Evolutionary conservation across 2,888 invertebrate species (phyloP), one percentile per base, ranked within the genome.

Genomic region (Dermolepida albohirtum): DNA sequence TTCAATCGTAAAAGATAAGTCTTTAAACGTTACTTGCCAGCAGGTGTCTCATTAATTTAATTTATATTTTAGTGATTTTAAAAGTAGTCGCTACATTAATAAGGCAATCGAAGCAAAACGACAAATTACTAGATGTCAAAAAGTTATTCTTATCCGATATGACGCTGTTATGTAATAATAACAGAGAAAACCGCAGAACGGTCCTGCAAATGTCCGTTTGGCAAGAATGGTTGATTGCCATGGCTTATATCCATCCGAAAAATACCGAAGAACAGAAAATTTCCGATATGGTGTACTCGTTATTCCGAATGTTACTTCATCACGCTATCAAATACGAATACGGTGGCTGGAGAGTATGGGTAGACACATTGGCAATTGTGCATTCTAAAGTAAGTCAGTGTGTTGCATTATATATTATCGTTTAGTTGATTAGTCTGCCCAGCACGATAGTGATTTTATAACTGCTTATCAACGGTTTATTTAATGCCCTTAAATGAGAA

Each of bases 341-440:
- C 79, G 99, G 99, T 5, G 99, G 99, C 12, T 99, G 99, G 99
- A 86, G 99, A 70, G 99, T 99, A 14, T 99, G 99, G 99, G 98
- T 99, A 5, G 99, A 99, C 81, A 99, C 99, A 0, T 84, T 99
- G 69, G 98, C 99, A 49, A 99, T 99, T 78, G 96, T 99, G 1
- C 99, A 99, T 85, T 98, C 98, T 1, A 98, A 98, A 89, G 98
- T 95, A 80, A 80, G 78, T 74, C 14, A 40, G 8, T 40, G 41
- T 10, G 11, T 22, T 22, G 17, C 8, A 10, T 4, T 22, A n/a
- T 17, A 41, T 40, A 40, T 10, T 17, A 6, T 17, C 57, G 22
- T 40, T 5, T 54, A 54, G 40, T 40, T 40, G 6, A 39, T 40
- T 40, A 17, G 8, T 10, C 16, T 34, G 16, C 22, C 29, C 6